phyloP scores from a whole-genome alignment of 2,113 vertebrate species.

The Crotalus viridis region DNA sequence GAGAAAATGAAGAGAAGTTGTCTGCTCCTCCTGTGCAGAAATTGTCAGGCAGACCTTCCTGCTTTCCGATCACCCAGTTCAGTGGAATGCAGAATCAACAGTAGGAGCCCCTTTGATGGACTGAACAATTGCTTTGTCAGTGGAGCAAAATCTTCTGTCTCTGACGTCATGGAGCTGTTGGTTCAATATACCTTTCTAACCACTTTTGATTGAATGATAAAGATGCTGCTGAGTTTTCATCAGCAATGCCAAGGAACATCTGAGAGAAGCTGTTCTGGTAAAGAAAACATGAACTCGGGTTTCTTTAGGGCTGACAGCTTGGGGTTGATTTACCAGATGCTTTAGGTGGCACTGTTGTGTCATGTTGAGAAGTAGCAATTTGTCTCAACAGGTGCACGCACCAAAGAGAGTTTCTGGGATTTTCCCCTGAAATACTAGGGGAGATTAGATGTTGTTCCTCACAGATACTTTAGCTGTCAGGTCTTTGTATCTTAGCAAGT shows the following conservation, averaged over 20 bases:
- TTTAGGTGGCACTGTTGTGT: background rate
- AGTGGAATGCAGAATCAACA: background rate
- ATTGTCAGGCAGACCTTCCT: background rate
- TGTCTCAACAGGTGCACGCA: background rate
- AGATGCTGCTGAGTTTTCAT: background rate
- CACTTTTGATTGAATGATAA: background rate
- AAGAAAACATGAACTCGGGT: background rate
- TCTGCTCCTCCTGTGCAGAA: background rate
- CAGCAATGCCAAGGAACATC: background rate
- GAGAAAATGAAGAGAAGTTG: background rate
- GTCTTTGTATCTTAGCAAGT: background rate
- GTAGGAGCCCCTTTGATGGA: background rate
- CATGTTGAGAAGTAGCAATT: background rate
- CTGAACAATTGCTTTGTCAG: background rate
- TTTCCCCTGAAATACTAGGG: background rate
- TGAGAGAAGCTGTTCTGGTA: background rate
- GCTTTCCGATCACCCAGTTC: background rate
- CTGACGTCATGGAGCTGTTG: background rate
- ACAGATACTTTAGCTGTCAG: background rate
- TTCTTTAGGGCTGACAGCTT: background rate
- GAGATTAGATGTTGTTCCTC: background rate
- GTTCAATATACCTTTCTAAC: background rate
- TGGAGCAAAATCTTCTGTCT: background rate
- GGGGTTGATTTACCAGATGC: background rate
- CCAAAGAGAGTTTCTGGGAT: background rate